Evolutionary conservation across 2,113 vertebrate genomes (phyloP).

Genomic region (Cryptomyrus ogoouensis): DNA sequence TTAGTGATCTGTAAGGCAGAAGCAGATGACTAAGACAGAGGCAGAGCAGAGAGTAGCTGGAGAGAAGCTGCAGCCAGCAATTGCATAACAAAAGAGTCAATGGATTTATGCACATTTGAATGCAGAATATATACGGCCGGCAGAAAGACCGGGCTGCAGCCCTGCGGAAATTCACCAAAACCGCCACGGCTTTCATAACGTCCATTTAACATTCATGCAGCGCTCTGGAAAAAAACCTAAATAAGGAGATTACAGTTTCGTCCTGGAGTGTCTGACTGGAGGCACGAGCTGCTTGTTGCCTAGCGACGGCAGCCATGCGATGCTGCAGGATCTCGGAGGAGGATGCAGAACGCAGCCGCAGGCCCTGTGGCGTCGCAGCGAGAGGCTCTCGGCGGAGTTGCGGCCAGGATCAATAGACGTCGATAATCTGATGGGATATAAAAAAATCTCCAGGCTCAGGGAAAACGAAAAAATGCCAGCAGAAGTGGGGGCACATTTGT

Average conservation of each 20-base stretch:
- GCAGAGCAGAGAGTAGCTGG: not conserved
- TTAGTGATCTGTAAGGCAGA: not conserved
- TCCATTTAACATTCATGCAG: not conserved
- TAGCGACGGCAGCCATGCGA: constrained; percentile 66
- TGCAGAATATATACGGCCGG: not conserved
- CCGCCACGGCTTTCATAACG: not conserved
- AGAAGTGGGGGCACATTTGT: not conserved
- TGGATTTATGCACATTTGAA: not conserved
- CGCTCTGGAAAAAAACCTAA: not conserved
- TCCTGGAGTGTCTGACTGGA: constrained; percentile 47
- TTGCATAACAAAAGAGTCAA: not conserved
- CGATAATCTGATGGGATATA: not conserved
- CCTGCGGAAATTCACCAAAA: not conserved
- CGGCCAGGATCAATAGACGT: not conserved
- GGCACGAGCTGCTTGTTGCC: constrained; percentile 59
- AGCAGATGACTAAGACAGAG: not conserved
- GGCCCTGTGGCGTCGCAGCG: not conserved
- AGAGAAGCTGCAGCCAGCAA: not conserved
- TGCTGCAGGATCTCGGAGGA: constrained; percentile 58
- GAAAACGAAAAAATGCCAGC: not conserved
- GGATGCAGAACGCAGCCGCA: not conserved
- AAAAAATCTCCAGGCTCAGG: not conserved
- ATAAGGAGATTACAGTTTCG: constrained; percentile 25
- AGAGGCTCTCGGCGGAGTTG: not conserved
- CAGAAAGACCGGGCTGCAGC: not conserved